Base-by-base conservation (phyloP, 2,797 vertebrate species). In the Crocodylus rhombifer region DNA sequence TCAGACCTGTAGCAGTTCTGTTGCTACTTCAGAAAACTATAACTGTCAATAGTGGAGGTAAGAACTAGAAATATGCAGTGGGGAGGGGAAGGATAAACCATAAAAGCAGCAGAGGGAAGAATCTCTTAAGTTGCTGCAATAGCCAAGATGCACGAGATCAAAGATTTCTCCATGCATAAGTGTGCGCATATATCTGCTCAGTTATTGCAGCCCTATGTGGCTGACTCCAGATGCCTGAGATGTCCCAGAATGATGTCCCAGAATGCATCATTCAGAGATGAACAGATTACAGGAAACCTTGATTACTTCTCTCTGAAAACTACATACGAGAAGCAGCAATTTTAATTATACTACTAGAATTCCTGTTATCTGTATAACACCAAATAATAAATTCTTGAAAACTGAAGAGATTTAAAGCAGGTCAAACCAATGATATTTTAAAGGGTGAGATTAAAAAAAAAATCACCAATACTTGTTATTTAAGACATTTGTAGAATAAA, bases 361-460 rank as follows among this genome's bases (percentile, higher is more conserved):
- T 88, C 75, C 60, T 73, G 80, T 2, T 62, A 23, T 71, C 42
- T 77, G 21, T 81, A 73, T 42, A 51, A 42, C 80, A 94, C 5
- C 7, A 18, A 91, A 64, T 78, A 89, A 51, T 6, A 9, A 6
- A 82, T 80, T 91, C 86, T 51, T 25, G 51, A 15, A 83, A 80
- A 62, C 25, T 81, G 64, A 83, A 1, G 42, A 5, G 33, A 84
- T 89, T 93, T 95, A 92, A 96, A 96, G 94, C 95, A 94, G 62
- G 95, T 95, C 92, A 88, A 97, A 96, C 76, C 81, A 90, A 69
- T 26, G 86, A 57, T 28, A 3, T 77, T 9, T 25, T 51, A 73
- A 87, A 25, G n/a, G 74, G 85, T 4, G 7, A 4, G 5, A 79
- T 84, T 82, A 5, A 73, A 71, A 73, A 86, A 83, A 78, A 15